These are phyloP conservation scores for Helicoverpa armigera DNA, from an alignment of 1,140 invertebrate species.

Conservation along the genomic window DNA sequence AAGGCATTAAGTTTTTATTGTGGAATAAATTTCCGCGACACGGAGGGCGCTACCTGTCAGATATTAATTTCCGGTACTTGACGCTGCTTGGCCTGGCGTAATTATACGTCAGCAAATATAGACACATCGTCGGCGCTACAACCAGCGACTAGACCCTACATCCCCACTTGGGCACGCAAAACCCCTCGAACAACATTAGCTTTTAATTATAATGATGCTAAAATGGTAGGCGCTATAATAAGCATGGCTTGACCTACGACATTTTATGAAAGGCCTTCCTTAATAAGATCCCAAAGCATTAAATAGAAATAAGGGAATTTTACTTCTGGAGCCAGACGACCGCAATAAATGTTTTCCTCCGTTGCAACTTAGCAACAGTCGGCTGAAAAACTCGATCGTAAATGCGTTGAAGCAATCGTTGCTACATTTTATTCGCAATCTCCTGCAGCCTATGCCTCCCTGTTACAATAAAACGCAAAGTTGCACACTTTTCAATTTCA, in stretches of 20 bases:
- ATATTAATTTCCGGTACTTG: slow-evolving; percentile 82
- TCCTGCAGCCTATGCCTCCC: slow-evolving; percentile 53
- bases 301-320: background rate
- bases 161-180: slow-evolving; percentile 53
- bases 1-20: slow-evolving; percentile 27
- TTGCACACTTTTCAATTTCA: slow-evolving; percentile 73
- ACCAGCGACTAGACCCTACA: slow-evolving; percentile 17
- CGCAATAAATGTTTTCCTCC: slow-evolving; percentile 31
- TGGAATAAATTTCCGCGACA: slow-evolving; percentile 53
- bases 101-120: slow-evolving; percentile 70
- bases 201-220: slow-evolving; percentile 37
- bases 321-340: slow-evolving; percentile 4
- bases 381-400: slow-evolving; percentile 37
- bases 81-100: slow-evolving; percentile 61
- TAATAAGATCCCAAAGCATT: background rate
- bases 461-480: slow-evolving; percentile 67
- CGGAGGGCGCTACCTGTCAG: slow-evolving; percentile 65
- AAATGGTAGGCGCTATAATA: slow-evolving; percentile 12
- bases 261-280: background rate
- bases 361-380: slow-evolving; percentile 1
- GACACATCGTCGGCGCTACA: slow-evolving; percentile 49
- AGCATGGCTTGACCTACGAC: slow-evolving; percentile 21
- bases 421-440: slow-evolving; percentile 62
- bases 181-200: slow-evolving; percentile 28
- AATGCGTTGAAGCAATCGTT: slow-evolving; percentile 48